phyloP scores from a whole-genome alignment of 2,888 invertebrate genomes.

The Polydrusus cervinus region DNA sequence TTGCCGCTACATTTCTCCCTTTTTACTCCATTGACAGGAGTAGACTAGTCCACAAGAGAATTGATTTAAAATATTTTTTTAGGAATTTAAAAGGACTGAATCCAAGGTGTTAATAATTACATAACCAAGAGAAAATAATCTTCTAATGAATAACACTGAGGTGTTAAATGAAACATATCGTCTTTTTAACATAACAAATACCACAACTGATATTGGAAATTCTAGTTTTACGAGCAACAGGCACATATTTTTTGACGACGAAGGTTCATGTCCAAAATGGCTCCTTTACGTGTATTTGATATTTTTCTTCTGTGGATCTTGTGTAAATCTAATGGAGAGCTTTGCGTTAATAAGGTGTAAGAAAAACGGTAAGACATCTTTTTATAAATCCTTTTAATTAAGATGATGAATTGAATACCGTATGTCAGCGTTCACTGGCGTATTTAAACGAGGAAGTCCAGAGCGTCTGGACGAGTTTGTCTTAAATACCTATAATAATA shows the following conservation, averaged over 20 bases:
- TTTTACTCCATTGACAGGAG: too few relatives aligned
- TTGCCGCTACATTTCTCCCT: too few relatives aligned
- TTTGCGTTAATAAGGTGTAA: conserved; percentile 71
- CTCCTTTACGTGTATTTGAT: conserved; percentile 61
- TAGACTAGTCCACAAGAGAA: too few relatives aligned
- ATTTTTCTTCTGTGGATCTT: conserved; percentile 60
- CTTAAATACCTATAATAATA: too few relatives aligned
- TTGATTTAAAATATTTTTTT: too few relatives aligned
- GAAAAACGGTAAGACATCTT: conserved; percentile 71
- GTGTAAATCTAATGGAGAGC: conserved; percentile 60
- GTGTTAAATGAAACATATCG: neutral
- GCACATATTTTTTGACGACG: conserved; percentile 27
- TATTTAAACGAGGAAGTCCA: too few relatives aligned
- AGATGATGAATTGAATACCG: too few relatives aligned
- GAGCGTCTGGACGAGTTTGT: too few relatives aligned
- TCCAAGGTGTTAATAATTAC: too few relatives aligned
- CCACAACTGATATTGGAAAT: neutral
- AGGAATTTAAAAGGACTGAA: too few relatives aligned
- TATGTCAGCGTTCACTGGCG: too few relatives aligned
- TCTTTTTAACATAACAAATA: neutral
- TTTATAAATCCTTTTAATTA: too few relatives aligned
- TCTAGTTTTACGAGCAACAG: neutral
- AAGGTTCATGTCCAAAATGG: conserved; percentile 57
- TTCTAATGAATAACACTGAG: conserved; percentile 6
- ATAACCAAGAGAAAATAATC: neutral